These are phyloP conservation scores for Nomada ruficornis DNA, from an alignment of 2,888 invertebrate genomes.

Conservation along the genomic window DNA sequence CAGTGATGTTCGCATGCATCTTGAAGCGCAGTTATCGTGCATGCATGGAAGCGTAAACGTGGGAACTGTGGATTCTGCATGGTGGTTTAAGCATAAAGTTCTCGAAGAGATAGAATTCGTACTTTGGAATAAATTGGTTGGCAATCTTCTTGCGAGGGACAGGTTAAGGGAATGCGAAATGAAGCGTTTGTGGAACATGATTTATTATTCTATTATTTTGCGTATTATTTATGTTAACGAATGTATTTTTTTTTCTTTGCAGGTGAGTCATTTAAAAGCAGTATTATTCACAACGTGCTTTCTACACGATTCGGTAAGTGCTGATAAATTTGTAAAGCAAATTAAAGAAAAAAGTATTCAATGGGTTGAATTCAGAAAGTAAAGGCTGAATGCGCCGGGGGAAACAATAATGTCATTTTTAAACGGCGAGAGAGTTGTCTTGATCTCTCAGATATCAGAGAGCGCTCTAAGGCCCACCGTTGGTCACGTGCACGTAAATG, in stretches of 20 bases:
- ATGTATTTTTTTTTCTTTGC: conserved; percentile 59
- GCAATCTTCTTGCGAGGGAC: conserved; percentile 19
- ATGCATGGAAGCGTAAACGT: conserved; percentile 64
- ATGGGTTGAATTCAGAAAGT: conserved; percentile 18
- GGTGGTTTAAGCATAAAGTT: conserved; percentile 45
- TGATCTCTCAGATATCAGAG: conserved; percentile 44
- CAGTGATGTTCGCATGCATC: conserved; percentile 53
- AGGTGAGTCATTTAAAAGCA: conserved; percentile 65
- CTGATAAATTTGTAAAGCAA: background rate
- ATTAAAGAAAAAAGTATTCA: conserved; percentile 1
- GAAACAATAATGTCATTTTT: conserved; percentile 6
- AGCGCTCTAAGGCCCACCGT: conserved; percentile 4
- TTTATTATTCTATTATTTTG: background rate
- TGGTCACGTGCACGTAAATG: conserved; percentile 59
- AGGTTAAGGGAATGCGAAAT: background rate
- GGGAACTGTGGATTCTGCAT: conserved; percentile 55
- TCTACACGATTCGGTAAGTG: conserved; percentile 37
- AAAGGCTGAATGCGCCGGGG: conserved; percentile 13
- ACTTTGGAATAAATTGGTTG: conserved; percentile 15
- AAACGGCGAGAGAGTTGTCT: conserved; percentile 8
- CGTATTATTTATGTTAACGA: conserved; percentile 3
- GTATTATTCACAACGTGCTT: background rate
- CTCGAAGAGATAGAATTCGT: conserved; percentile 29
- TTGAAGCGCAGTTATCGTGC: conserved; percentile 58
- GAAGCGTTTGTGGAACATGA: background rate